Conservation (phyloP, 2,888 invertebrate species). For the Lycophotia porphyrea region DNA sequence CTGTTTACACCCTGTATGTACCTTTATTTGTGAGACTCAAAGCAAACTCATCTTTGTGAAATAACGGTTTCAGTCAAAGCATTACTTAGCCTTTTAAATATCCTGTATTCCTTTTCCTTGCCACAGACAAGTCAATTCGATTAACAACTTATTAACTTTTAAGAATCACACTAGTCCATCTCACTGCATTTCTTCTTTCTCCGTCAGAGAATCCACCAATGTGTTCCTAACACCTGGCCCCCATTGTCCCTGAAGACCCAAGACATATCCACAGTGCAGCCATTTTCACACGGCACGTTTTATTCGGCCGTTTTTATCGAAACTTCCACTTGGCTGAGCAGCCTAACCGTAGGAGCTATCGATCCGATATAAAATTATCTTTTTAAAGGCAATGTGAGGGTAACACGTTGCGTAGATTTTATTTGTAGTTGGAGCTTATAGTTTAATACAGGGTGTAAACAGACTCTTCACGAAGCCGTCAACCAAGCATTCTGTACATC, state of each 20-base stretch:
- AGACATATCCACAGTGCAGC: slow-evolving; percentile 14
- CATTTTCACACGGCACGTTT: slow-evolving; percentile 43
- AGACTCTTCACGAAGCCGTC: too few relatives aligned
- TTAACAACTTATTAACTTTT: neutral
- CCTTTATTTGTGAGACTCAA: too few relatives aligned
- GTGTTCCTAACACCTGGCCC: neutral
- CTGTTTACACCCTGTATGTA: too few relatives aligned
- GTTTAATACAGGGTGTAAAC: too few relatives aligned
- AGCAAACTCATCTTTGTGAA: too few relatives aligned
- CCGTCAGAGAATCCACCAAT: neutral
- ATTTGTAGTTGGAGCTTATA: too few relatives aligned
- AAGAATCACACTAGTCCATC: neutral
- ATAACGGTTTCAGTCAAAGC: too few relatives aligned
- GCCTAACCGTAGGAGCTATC: slow-evolving; percentile 68
- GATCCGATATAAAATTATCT: slow-evolving; percentile 52
- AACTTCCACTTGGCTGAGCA: slow-evolving; percentile 73
- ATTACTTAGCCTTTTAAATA: neutral
- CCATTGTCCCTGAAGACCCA: neutral
- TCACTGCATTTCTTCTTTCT: neutral
- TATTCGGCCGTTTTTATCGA: slow-evolving; percentile 76
- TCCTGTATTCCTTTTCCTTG: neutral
- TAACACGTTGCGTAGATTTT: slow-evolving; percentile 9
- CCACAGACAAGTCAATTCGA: neutral
- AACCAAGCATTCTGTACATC: too few relatives aligned
- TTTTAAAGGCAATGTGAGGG: slow-evolving; percentile 17